These are phyloP conservation scores for Synodontis membranacea DNA, from an alignment of 2,113 vertebrate species.

Conservation along the genomic window DNA sequence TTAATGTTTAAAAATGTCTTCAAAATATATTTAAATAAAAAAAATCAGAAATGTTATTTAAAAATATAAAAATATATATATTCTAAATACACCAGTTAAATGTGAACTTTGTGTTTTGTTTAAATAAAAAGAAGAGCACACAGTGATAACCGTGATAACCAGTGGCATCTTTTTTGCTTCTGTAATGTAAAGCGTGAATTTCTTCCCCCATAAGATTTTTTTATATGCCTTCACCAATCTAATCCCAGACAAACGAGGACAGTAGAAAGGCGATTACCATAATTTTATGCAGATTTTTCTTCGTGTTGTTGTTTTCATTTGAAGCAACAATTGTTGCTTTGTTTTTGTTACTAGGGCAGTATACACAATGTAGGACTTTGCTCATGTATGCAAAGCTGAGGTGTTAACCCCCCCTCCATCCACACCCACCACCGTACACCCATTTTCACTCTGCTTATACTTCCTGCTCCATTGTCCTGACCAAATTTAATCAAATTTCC, in stretches of 20 bases:
- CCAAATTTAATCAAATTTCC: constrained; percentile 52
- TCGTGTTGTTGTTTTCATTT: constrained; percentile 49
- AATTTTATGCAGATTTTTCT: constrained; percentile 74
- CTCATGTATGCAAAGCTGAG: constrained; percentile 70
- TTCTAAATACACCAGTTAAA: background rate
- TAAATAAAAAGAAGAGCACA: background rate
- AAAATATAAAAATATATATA: background rate
- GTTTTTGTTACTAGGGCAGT: constrained; percentile 35
- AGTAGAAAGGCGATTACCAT: constrained; percentile 76
- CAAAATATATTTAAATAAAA: too few relatives aligned
- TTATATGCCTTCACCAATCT: constrained; percentile 11
- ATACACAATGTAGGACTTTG: constrained; percentile 73
- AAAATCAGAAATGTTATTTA: background rate
- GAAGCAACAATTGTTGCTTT: constrained; percentile 37
- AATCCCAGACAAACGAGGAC: constrained; percentile 71
- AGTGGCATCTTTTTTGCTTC: background rate
- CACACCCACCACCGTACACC: constrained; percentile 42
- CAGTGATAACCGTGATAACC: background rate
- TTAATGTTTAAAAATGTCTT: too few relatives aligned
- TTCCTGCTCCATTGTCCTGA: constrained; percentile 5
- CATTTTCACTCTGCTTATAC: constrained; percentile 24
- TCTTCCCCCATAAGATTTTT: constrained; percentile 57
- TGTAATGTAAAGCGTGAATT: background rate
- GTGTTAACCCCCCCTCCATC: constrained; percentile 63
- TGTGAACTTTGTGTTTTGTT: background rate